phyloP scores from a whole-genome alignment of 2,113 vertebrate genomes.

The Xiphophorus maculatus region DNA sequence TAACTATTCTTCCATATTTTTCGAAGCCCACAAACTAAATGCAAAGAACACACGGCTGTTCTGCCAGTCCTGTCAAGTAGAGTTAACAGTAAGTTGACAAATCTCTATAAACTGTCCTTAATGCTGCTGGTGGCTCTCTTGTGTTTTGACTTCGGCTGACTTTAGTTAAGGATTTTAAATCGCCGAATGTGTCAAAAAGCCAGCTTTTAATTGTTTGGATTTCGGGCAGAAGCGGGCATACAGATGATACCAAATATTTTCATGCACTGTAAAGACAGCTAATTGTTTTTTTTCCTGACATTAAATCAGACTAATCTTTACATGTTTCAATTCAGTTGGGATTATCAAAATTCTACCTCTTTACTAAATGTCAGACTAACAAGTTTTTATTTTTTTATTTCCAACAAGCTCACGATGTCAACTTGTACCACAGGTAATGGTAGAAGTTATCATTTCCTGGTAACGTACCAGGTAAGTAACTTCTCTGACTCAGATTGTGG shows the following conservation, averaged over 20 bases:
- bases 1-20: slow-evolving; percentile 40
- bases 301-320: not conserved
- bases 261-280: not conserved
- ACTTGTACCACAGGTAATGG: too few relatives aligned
- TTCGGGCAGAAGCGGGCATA: not conserved
- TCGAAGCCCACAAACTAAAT: slow-evolving; percentile 24
- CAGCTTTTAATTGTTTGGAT: not conserved
- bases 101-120: not conserved
- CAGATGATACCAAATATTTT: not conserved
- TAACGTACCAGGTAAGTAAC: too few relatives aligned
- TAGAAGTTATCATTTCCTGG: too few relatives aligned
- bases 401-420: too few relatives aligned
- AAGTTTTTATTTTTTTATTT: too few relatives aligned
- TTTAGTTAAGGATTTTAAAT: not conserved
- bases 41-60: slow-evolving; percentile 1
- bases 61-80: not conserved
- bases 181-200: not conserved
- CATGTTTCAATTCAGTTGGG: not conserved
- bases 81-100: not conserved
- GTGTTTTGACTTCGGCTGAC: not conserved
- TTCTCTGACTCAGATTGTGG: too few relatives aligned
- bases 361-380: too few relatives aligned
- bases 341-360: not conserved
- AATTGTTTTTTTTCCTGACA: not conserved
- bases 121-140: too few relatives aligned